These are phyloP conservation scores for Caprella mutica DNA, from an alignment of 2,888 invertebrate species.

Conservation along the genomic window DNA sequence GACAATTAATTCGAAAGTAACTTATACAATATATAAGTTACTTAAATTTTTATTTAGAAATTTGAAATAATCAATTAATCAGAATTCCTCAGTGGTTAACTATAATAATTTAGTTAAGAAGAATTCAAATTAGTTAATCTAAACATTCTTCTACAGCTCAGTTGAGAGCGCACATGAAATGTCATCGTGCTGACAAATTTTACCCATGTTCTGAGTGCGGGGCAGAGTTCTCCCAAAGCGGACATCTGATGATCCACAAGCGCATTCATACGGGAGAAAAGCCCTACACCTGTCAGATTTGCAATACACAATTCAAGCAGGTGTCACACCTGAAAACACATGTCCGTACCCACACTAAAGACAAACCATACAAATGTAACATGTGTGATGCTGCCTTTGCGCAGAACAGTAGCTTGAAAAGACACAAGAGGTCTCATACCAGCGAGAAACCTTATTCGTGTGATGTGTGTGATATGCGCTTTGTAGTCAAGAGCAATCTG, in stretches of 20 bases:
- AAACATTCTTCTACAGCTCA: too few relatives aligned
- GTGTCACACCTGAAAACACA: conserved; percentile 33
- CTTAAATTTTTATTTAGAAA: too few relatives aligned
- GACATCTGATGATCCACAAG: conserved; percentile 32
- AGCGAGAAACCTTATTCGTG: conserved; percentile 33
- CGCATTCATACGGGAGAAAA: conserved; percentile 32
- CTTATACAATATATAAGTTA: too few relatives aligned
- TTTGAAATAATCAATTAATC: too few relatives aligned
- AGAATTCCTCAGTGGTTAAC: too few relatives aligned
- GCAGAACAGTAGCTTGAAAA: conserved; percentile 31
- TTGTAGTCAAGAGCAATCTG: conserved; percentile 34
- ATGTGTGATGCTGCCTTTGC: conserved; percentile 30
- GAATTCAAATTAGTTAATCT: too few relatives aligned
- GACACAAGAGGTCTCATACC: conserved; percentile 28
- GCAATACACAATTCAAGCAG: conserved; percentile 31
- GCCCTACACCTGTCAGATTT: conserved; percentile 33
- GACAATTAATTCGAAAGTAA: too few relatives aligned
- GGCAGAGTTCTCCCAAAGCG: conserved; percentile 29
- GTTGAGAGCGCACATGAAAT: conserved; percentile 30
- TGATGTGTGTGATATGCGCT: conserved; percentile 31
- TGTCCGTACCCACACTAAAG: conserved; percentile 31
- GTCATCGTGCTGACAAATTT: conserved; percentile 28
- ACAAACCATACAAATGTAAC: conserved; percentile 30
- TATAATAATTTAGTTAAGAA: too few relatives aligned
- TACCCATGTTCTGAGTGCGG: conserved; percentile 32